A percentile compares a stretch with the other conserved stretches of the same genome.
Conservation (phyloP, 35 echinoderm and acorn worm genomes). For the Apostichopus californicus region DNA sequence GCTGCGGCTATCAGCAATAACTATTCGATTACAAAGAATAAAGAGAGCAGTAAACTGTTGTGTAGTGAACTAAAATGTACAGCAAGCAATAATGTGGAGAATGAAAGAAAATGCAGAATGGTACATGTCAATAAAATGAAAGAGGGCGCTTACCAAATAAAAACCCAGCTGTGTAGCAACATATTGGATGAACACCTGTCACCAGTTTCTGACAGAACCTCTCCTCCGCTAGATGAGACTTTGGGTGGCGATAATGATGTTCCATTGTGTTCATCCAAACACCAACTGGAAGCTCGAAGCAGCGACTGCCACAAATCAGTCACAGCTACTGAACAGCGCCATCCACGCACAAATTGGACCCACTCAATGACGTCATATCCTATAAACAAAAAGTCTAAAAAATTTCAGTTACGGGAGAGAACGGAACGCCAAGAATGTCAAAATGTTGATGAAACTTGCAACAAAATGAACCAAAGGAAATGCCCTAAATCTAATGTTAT, state of each 20-base stretch:
- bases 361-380: not conserved
- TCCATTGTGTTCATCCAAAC: too few relatives aligned
- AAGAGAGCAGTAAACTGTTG: not conserved
- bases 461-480: too few relatives aligned
- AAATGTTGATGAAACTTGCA: not conserved
- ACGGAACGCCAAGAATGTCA: not conserved
- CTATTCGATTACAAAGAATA: not conserved
- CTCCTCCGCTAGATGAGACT: too few relatives aligned
- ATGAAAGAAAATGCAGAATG: not conserved
- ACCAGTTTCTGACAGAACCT: too few relatives aligned
- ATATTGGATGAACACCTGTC: too few relatives aligned
- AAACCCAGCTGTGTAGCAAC: too few relatives aligned
- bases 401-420: not conserved
- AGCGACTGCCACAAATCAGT: not conserved
- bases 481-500: too few relatives aligned
- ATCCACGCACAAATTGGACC: not conserved
- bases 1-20: too few relatives aligned
- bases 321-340: not conserved
- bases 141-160: not conserved
- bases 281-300: too few relatives aligned
- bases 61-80: not conserved
- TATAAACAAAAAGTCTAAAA: conserved; percentile 7
- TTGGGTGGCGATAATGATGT: too few relatives aligned
- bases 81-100: not conserved
- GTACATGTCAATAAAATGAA: not conserved